phyloP scores from a whole-genome alignment of 2,113 vertebrate genomes.

The Barbus barbus region DNA sequence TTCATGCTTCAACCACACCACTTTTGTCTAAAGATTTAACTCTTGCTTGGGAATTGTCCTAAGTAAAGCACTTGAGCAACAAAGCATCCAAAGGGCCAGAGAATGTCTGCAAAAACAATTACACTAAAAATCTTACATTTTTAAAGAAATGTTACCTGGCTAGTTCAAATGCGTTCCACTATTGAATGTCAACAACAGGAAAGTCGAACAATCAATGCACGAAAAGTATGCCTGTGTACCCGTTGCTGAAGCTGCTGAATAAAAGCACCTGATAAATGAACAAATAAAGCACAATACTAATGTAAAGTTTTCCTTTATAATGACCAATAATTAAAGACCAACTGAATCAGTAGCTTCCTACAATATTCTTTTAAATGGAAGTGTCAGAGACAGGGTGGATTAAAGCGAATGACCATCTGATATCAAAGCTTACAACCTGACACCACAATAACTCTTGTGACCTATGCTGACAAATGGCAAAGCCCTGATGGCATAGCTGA shows the following conservation, averaged over 20 bases:
- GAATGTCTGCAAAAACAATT: background rate
- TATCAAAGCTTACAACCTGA: slow-evolving; percentile 17
- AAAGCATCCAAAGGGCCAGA: background rate
- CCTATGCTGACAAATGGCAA: background rate
- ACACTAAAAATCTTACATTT: background rate
- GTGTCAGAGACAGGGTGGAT: background rate
- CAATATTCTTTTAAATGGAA: background rate
- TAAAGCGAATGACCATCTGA: background rate
- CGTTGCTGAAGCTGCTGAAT: background rate
- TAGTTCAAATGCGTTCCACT: background rate
- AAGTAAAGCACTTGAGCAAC: background rate
- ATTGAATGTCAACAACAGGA: background rate
- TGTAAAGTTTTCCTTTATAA: background rate
- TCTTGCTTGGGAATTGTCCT: background rate
- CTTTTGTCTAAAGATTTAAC: background rate
- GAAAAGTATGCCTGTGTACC: background rate
- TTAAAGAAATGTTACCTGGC: background rate
- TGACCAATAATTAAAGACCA: background rate
- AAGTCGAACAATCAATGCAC: background rate
- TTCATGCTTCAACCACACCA: background rate
- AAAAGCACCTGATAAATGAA: background rate
- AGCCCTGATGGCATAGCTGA: slow-evolving; percentile 16
- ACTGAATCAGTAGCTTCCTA: background rate
- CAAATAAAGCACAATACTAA: background rate
- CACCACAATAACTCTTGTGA: background rate